Evolutionary conservation across 2,797 vertebrate genomes (phyloP), one percentile per base, ranked within the genome.

Genomic region (Notamacropus eugenii): DNA sequence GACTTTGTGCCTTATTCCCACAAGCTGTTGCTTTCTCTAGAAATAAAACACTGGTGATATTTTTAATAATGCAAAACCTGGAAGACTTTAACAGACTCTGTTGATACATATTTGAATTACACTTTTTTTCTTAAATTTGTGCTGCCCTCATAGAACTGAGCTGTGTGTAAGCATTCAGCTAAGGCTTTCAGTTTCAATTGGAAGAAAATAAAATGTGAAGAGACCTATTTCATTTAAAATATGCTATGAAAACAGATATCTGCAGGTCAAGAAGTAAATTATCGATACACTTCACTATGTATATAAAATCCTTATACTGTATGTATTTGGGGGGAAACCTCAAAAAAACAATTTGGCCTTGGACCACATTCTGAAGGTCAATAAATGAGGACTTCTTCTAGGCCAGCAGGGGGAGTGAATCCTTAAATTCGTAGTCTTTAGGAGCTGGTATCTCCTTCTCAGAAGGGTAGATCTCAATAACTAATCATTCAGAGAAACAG

Each of bases 311-410:
- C 90, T 96, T 87, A 94, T 46, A 27, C 24, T 87, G 22, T 24
- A 95, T 94, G 52, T 29, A 94, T 92, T 91, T 91, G 90, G 93
- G n/a, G 54, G 90, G 93, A 97, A 46, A 90, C 56, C 94, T 95
- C 95, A 58, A 95, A 96, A 98, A 98, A 96, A 90, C 93, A 40
- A 50, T 90, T 96, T 96, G 96, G 50, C 97, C 97, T 97, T 97
- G 95, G 87, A 90, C 87, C 55, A 96, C 54, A 96, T 96, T 95
- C 54, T 93, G 95, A 98, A 98, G 97, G 97, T 98, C 93, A 96
- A 97, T 94, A 93, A 82, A 3, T 13, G 93, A 74, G 9, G 4
- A 93, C 91, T 90, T 94, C 90, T 91, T 92, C 95, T 96, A 96
- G 92, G 34, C 94, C 94, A 96, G 94, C 0, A 94, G 93, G 6